Evolutionary conservation across 2,113 vertebrate species (phyloP), one percentile per base, ranked within the genome.

Genomic region (Malurus melanocephalus): DNA sequence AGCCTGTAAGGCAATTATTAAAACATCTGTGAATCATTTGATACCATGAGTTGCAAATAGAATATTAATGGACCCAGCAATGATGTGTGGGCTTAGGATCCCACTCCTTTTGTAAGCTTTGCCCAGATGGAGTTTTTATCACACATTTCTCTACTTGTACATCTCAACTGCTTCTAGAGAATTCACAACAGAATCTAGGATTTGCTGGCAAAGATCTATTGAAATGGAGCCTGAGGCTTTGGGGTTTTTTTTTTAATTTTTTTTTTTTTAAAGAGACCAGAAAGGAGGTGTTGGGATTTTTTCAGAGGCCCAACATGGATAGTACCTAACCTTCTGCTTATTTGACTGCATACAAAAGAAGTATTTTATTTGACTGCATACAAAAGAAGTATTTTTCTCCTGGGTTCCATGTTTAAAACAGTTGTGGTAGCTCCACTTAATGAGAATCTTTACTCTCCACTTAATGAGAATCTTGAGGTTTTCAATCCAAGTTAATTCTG

Each of bases 201-300:
- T 51, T 49, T 90, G 32, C 59, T 75, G 32, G 19, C n/a, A 59
- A 57, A 24, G 28, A 59, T 48, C 28, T 65, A 0, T 42, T 61
- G n/a, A 74, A 33, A 14, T 76, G 26, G 33, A 65, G 21, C 15
- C 14, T 59, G 32, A 38, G 32, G 30, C 56, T 9, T 30, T 51
- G 14, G 6, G 9, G 6, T 7, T 4, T 5, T 66, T 5, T 66
- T 43, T 5, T 6, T 33, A 0, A 8, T 19, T 16, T 2, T 12
- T 40, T 53, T n/a, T 13, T 13, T 40, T 46, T 46, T 24, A 28
- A 60, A 46, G 28, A 4, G 30, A 59, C 7, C 14, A 64, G 53
- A 48, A 71, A 27, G 15, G 7, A 42, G 8, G 2, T 67, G 22
- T 40, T 16, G 13, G 12, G 3, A 28, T 21, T 60, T 79, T 74